A percentile compares a stretch with the other conserved stretches of the same genome.
Conservation (phyloP, 2,888 invertebrate species). For the Shargacucullia verbasci region DNA sequence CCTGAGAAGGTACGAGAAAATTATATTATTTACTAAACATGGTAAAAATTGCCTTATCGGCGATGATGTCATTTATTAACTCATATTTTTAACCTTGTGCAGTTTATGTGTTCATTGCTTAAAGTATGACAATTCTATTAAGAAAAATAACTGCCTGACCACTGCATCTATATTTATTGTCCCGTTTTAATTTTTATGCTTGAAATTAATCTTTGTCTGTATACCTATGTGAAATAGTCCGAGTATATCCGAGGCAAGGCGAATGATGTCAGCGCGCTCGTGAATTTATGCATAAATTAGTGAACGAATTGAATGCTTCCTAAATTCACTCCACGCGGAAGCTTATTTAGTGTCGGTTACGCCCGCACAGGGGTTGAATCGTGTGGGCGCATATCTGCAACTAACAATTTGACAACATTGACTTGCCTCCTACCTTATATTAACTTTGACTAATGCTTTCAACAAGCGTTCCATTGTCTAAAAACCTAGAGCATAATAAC, state of each 20-base stretch:
- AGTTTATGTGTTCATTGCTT: slow-evolving; percentile 23
- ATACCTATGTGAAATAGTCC: slow-evolving; percentile 30
- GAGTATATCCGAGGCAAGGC: slow-evolving; percentile 40
- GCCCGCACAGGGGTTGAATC: slow-evolving; percentile 43
- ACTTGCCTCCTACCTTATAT: slow-evolving; percentile 35
- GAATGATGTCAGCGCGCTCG: slow-evolving; percentile 43
- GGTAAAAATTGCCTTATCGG: slow-evolving; percentile 14
- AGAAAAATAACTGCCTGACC: slow-evolving; percentile 24
- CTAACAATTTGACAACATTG: slow-evolving; percentile 36
- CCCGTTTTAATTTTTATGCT: slow-evolving; percentile 39
- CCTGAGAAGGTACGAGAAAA: slow-evolving; percentile 89
- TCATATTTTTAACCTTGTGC: slow-evolving; percentile 45
- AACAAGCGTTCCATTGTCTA: slow-evolving; percentile 9
- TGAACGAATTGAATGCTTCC: slow-evolving; percentile 36
- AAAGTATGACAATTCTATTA: slow-evolving; percentile 17
- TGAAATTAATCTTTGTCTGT: slow-evolving; percentile 39
- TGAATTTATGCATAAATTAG: slow-evolving; percentile 39
- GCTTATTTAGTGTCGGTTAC: slow-evolving; percentile 27
- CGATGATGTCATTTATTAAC: slow-evolving; percentile 53
- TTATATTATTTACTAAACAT: background rate
- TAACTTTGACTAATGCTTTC: slow-evolving; percentile 27
- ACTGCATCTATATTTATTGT: slow-evolving; percentile 33
- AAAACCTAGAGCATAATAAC: slow-evolving; percentile 17
- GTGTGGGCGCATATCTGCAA: slow-evolving; percentile 47
- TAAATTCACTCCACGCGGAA: slow-evolving; percentile 55